A percentile compares a stretch with the other conserved stretches of the same genome.
Evolutionary conservation across 1,140 invertebrate species (phyloP).

Genomic region (Wasmannia auropunctata): DNA sequence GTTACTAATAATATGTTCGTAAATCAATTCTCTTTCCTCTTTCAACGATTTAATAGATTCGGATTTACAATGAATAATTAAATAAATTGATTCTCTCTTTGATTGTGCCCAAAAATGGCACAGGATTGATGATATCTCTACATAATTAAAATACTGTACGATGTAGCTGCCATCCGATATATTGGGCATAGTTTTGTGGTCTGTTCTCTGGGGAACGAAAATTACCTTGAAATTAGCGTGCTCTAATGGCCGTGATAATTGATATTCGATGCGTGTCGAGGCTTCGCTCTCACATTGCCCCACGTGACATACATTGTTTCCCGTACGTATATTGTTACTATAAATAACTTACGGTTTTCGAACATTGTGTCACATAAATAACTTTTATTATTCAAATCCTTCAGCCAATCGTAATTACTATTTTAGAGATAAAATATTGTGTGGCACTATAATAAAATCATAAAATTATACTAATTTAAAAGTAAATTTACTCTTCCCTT

Average conservation of each 20-base stretch:
- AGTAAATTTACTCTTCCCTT: background rate
- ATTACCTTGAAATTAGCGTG: slow-evolving; percentile 71
- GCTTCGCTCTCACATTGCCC: slow-evolving; percentile 28
- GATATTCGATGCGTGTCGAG: slow-evolving; percentile 66
- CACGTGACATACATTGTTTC: slow-evolving; percentile 61
- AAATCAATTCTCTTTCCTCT: background rate
- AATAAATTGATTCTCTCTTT: background rate
- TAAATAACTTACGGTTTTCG: slow-evolving; percentile 55
- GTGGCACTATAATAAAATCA: background rate
- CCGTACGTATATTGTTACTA: slow-evolving; percentile 53
- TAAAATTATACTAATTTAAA: background rate
- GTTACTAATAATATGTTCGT: background rate
- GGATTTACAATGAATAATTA: background rate
- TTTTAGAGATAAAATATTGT: background rate
- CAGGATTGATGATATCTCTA: background rate
- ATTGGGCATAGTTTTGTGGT: slow-evolving; percentile 68
- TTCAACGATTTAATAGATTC: background rate
- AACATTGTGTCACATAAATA: slow-evolving; percentile 13
- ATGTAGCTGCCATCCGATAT: slow-evolving; percentile 41
- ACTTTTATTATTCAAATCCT: slow-evolving; percentile 7
- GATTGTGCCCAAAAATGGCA: background rate
- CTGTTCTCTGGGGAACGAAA: slow-evolving; percentile 60
- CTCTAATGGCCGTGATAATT: slow-evolving; percentile 69
- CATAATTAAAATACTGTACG: slow-evolving; percentile 33
- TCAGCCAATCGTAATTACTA: background rate